Conservation (phyloP, 2,888 invertebrate genomes). For the Calephelis perditalis region DNA sequence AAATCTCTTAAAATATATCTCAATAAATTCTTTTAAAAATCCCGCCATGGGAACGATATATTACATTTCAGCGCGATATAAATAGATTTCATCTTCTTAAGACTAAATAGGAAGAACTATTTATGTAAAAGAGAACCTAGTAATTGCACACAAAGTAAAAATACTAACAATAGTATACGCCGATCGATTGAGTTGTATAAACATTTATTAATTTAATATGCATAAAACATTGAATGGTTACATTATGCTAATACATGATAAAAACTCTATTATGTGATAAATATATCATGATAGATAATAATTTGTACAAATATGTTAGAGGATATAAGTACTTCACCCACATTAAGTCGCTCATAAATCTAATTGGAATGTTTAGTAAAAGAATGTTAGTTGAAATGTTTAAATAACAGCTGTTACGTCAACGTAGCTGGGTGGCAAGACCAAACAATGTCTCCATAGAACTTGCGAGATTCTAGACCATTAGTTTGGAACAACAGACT, state of each 20-base stretch:
- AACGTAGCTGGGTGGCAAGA: constrained; percentile 40
- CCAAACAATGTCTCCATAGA: constrained; percentile 30
- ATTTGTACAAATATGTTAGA: constrained; percentile 46
- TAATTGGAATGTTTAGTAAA: constrained; percentile 65
- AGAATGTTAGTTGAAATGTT: constrained; percentile 47
- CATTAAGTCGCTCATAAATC: constrained; percentile 71
- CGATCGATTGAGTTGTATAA: constrained; percentile 31
- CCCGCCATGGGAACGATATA: constrained; percentile 51
- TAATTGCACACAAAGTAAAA: constrained; percentile 65
- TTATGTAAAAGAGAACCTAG: constrained; percentile 59
- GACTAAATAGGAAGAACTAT: constrained; percentile 70
- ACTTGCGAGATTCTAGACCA: constrained; percentile 13
- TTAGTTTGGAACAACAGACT: constrained; percentile 6
- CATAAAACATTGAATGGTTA: constrained; percentile 20
- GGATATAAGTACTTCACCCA: constrained; percentile 69
- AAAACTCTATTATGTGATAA: constrained; percentile 28
- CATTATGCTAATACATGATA: constrained; percentile 29
- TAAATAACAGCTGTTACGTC: constrained; percentile 32
- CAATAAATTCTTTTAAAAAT: constrained; percentile 55
- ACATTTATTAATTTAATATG: constrained; percentile 19
- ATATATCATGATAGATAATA: constrained; percentile 31
- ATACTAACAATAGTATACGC: constrained; percentile 45
- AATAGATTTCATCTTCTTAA: constrained; percentile 64
- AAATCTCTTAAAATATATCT: constrained; percentile 77
- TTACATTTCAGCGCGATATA: constrained; percentile 59